A percentile compares a stretch with the other conserved stretches of the same genome.
Evolutionary conservation across 64 coral and sea anemone genomes (phyloP).

Genomic region (Pocillopora damicornis): DNA sequence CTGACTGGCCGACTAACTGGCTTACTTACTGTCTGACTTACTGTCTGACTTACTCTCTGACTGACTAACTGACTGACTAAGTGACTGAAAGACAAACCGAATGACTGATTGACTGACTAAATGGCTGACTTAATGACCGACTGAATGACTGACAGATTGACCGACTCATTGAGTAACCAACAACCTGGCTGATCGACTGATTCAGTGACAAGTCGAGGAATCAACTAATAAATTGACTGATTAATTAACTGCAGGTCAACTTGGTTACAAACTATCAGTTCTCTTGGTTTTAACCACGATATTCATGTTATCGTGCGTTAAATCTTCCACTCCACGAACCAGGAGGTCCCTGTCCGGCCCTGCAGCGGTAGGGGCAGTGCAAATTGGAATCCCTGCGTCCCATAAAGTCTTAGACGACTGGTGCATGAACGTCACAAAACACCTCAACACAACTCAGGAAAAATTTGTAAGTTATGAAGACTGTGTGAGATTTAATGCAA

Average conservation of each 20-base stretch:
- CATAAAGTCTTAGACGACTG: conserved; percentile 23
- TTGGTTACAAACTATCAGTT: background rate
- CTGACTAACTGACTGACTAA: background rate
- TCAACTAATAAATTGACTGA: background rate
- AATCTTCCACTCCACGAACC: background rate
- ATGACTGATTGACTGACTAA: background rate
- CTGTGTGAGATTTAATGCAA: background rate
- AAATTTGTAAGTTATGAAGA: conserved; percentile 46
- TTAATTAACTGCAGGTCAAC: background rate
- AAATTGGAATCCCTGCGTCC: background rate
- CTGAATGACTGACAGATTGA: background rate
- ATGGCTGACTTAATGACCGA: background rate
- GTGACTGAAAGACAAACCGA: background rate
- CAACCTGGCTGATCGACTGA: background rate
- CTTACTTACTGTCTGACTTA: background rate
- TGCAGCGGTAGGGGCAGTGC: background rate
- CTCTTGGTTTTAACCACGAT: background rate
- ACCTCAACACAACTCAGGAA: conserved; percentile 41
- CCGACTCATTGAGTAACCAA: background rate
- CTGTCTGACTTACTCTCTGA: background rate
- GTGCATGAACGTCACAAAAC: conserved; percentile 35
- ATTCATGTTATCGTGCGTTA: background rate
- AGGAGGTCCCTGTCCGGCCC: background rate
- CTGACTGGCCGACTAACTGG: background rate
- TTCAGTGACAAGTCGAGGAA: background rate